Conservation (phyloP, 2,888 invertebrate species). For the Oegoconia quadripuncta region DNA sequence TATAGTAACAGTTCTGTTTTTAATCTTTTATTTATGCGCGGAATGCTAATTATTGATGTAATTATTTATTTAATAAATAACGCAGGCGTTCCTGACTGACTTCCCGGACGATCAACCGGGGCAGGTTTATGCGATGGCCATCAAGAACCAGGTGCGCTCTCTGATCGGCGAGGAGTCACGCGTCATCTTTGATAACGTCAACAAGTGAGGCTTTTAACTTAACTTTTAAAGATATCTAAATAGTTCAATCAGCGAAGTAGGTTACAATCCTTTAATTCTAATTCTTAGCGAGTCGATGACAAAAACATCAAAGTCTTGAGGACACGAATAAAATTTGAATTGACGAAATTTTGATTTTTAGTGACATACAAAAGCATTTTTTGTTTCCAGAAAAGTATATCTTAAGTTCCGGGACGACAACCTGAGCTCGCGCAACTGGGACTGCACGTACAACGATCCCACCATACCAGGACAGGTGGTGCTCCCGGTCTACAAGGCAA, state of each 20-base stretch:
- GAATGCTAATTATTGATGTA: too few relatives aligned
- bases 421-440: slow-evolving; percentile 30
- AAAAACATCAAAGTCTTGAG: too few relatives aligned
- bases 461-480: slow-evolving; percentile 80
- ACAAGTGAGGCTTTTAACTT: too few relatives aligned
- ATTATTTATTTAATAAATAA: too few relatives aligned
- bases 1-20: too few relatives aligned
- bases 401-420: slow-evolving; percentile 79
- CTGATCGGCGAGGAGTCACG: slow-evolving; percentile 71
- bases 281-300: too few relatives aligned
- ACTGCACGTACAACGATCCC: slow-evolving; percentile 54
- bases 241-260: too few relatives aligned
- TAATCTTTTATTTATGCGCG: too few relatives aligned
- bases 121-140: slow-evolving; percentile 81
- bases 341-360: too few relatives aligned
- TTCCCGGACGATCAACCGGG: slow-evolving; percentile 83
- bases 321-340: too few relatives aligned
- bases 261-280: too few relatives aligned
- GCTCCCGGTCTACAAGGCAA: slow-evolving; percentile 85
- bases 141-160: slow-evolving; percentile 79
- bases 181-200: slow-evolving; percentile 71
- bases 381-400: slow-evolving; percentile 80
- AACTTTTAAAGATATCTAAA: too few relatives aligned
- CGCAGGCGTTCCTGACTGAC: slow-evolving; percentile 61
- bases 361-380: neutral